Evolutionary conservation across 1,140 invertebrate species (phyloP).

Genomic region (Ostrea denselamellosa): DNA sequence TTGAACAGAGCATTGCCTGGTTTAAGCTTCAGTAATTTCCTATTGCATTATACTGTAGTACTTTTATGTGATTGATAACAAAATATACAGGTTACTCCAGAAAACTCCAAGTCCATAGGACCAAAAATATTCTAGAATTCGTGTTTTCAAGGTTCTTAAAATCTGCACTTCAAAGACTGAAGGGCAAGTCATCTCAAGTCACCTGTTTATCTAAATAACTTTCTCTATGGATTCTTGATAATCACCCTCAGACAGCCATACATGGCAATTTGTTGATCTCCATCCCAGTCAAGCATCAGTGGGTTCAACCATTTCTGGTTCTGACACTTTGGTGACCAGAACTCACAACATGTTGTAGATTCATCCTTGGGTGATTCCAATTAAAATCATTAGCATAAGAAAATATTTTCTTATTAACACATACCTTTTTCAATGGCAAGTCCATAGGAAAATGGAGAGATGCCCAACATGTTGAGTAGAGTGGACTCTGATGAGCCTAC

Average conservation of each 20-base stretch:
- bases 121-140: too few species aligned
- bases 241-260: slow-evolving; percentile 20
- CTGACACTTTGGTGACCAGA: slow-evolving; percentile 11
- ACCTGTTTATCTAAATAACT: background rate
- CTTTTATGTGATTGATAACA: too few species aligned
- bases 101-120: too few species aligned
- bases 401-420: background rate
- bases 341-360: slow-evolving; percentile 25
- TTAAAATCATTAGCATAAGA: background rate
- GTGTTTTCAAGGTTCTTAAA: too few species aligned
- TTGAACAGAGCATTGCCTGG: too few species aligned
- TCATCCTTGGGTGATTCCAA: background rate
- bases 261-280: background rate
- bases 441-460: slow-evolving; percentile 99
- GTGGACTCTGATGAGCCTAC: slow-evolving; percentile 99
- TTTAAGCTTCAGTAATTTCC: too few species aligned
- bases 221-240: background rate
- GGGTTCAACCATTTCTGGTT: slow-evolving; percentile 46
- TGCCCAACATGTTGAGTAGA: slow-evolving; percentile 99
- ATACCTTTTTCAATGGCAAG: slow-evolving; percentile 88
- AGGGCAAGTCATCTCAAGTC: too few species aligned
- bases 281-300: background rate
- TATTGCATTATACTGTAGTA: too few species aligned
- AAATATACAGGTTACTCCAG: too few species aligned
- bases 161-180: too few species aligned